phyloP scores from a whole-genome alignment of 1,140 invertebrate genomes.

The Solenopsis fugax region DNA sequence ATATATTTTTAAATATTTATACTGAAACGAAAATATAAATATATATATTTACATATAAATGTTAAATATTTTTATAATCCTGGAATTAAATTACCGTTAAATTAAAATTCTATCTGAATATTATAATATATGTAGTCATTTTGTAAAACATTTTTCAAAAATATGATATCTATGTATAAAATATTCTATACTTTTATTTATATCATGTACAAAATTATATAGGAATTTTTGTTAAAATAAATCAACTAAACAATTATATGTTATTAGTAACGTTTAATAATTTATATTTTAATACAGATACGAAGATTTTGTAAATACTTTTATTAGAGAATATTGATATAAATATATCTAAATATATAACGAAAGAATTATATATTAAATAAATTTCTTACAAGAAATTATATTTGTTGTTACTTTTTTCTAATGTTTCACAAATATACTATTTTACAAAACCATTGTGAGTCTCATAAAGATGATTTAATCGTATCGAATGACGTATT shows the following conservation, averaged over 20 bases:
- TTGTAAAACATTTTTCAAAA: not conserved
- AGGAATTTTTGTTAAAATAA: not conserved
- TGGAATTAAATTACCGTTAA: not conserved
- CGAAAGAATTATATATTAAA: not conserved
- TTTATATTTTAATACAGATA: not conserved
- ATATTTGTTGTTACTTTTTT: not conserved
- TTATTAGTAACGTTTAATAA: not conserved
- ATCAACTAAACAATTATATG: not conserved
- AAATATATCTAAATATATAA: not conserved
- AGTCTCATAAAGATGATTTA: slow-evolving; percentile 44
- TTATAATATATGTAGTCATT: not conserved
- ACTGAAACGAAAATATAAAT: not conserved
- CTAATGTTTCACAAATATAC: not conserved
- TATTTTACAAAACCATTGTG: not conserved
- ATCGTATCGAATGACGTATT: slow-evolving; percentile 25
- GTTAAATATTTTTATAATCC: not conserved
- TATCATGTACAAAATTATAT: too few relatives aligned
- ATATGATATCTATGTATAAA: too few relatives aligned
- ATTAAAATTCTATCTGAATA: slow-evolving; percentile 1
- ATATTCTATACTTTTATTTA: too few relatives aligned
- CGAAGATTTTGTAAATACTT: not conserved
- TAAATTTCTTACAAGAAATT: not conserved
- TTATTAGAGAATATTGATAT: not conserved
- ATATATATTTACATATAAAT: too few relatives aligned
- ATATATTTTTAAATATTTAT: not conserved